A percentile compares a stretch with the other conserved stretches of the same genome.
Conservation (phyloP, 2,888 invertebrate species). For the Drosophila fungiperda region DNA sequence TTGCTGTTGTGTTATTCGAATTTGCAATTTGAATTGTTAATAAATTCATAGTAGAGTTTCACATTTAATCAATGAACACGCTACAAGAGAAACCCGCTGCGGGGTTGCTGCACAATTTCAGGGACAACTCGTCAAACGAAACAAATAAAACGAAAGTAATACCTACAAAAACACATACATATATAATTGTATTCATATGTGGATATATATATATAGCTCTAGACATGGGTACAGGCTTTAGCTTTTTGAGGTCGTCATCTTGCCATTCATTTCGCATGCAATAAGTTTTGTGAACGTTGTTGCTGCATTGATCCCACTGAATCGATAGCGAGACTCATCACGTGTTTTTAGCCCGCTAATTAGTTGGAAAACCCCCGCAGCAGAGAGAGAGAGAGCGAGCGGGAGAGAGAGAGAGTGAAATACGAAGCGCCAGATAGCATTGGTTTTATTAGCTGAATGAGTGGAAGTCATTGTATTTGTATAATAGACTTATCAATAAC, state of each 20-base stretch:
- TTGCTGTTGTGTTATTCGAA: constrained; percentile 28
- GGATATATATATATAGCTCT: not conserved
- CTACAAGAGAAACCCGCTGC: constrained; percentile 58
- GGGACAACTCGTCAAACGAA: constrained; percentile 55
- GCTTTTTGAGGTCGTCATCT: constrained; percentile 15
- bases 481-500: not conserved
- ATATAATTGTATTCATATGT: not conserved
- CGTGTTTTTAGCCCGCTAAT: constrained; percentile 63
- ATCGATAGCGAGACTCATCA: constrained; percentile 68
- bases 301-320: constrained; percentile 63
- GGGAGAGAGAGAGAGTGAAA: not conserved
- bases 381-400: not conserved
- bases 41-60: constrained; percentile 51
- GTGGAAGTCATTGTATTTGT: not conserved
- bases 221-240: not conserved
- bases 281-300: constrained; percentile 13
- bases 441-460: constrained; percentile 4
- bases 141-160: constrained; percentile 20
- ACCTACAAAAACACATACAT: not conserved
- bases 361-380: constrained; percentile 60
- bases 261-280: constrained; percentile 45
- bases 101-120: constrained; percentile 79
- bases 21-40: constrained; percentile 76
- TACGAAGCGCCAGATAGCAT: not conserved
- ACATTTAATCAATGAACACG: constrained; percentile 61